Percentiles rank a stretch among this genome's conserved stretches.
Conservation (phyloP, 35 echinoderm and acorn worm genomes). For the Heliocidaris erythrogramma region DNA sequence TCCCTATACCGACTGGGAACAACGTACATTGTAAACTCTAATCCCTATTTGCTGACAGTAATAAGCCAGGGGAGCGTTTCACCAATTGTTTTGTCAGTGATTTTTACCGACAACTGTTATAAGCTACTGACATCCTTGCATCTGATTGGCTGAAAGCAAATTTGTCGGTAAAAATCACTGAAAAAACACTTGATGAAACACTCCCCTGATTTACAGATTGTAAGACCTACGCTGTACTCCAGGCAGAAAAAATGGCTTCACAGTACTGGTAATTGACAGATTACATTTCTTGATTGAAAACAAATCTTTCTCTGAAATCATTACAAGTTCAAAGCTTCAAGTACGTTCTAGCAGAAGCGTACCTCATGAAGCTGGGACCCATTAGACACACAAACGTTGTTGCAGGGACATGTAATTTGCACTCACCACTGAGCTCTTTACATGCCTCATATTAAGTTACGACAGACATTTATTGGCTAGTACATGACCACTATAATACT, state of each 20-base stretch:
- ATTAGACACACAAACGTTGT: neutral
- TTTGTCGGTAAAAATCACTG: too few relatives aligned
- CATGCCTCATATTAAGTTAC: neutral
- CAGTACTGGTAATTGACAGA: neutral
- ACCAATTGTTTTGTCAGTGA: too few relatives aligned
- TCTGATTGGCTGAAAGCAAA: too few relatives aligned
- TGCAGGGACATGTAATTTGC: neutral
- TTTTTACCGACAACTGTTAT: too few relatives aligned
- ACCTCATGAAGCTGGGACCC: neutral
- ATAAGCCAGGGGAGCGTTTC: too few relatives aligned
- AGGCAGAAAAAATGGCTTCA: neutral
- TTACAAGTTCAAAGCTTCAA: neutral
- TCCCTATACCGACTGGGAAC: too few relatives aligned
- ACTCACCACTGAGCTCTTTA: neutral
- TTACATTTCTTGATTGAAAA: neutral
- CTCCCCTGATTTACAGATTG: neutral
- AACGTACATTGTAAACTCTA: too few relatives aligned
- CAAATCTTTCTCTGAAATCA: neutral
- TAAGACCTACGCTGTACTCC: too few relatives aligned
- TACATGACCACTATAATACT: too few relatives aligned
- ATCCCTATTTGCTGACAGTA: neutral
- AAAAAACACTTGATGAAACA: too few relatives aligned
- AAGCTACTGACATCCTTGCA: too few relatives aligned
- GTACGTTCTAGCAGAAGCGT: neutral
- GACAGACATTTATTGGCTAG: too few relatives aligned